Percentiles rank a stretch among this genome's conserved stretches.
Conservation (phyloP, 2,113 vertebrate genomes). For the Origma solitaria region DNA sequence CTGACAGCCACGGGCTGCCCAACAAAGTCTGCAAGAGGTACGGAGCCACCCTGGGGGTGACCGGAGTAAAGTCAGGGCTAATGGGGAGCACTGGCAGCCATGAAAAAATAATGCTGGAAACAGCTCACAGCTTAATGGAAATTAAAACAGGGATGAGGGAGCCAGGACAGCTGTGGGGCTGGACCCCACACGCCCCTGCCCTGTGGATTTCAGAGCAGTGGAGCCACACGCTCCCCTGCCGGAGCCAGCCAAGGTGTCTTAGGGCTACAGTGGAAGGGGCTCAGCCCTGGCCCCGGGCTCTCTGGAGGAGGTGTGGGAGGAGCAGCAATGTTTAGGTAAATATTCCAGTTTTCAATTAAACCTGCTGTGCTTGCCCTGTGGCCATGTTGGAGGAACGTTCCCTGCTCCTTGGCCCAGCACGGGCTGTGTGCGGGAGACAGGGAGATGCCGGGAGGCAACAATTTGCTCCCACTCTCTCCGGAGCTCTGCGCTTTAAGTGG, state of each 20-base stretch:
- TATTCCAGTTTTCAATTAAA: slow-evolving; percentile 1
- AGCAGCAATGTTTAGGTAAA: not conserved
- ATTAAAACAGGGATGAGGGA: not conserved
- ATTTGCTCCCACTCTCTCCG: slow-evolving; percentile 1
- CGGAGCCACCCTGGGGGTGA: accelerated
- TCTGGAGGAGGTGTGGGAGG: slow-evolving; percentile 34
- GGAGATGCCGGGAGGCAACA: not conserved
- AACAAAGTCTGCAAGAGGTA: slow-evolving; percentile 86
- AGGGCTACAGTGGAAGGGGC: not conserved
- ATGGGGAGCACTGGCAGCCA: not conserved
- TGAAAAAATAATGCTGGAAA: not conserved
- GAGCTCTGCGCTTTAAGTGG: not conserved
- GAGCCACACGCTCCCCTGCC: accelerated
- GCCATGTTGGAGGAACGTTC: not conserved
- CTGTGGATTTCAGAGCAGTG: not conserved
- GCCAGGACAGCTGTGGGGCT: not conserved
- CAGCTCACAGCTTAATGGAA: not conserved
- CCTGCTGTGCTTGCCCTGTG: accelerated
- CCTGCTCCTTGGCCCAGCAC: not conserved
- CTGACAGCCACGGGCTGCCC: slow-evolving; percentile 72
- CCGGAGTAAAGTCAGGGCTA: accelerated
- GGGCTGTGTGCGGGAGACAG: not conserved
- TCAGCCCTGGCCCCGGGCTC: not conserved
- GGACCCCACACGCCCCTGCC: not conserved
- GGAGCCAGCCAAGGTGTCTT: not conserved